phyloP scores from a whole-genome alignment of 2,113 vertebrate species.

The Stomatorhinus ivindoensis region DNA sequence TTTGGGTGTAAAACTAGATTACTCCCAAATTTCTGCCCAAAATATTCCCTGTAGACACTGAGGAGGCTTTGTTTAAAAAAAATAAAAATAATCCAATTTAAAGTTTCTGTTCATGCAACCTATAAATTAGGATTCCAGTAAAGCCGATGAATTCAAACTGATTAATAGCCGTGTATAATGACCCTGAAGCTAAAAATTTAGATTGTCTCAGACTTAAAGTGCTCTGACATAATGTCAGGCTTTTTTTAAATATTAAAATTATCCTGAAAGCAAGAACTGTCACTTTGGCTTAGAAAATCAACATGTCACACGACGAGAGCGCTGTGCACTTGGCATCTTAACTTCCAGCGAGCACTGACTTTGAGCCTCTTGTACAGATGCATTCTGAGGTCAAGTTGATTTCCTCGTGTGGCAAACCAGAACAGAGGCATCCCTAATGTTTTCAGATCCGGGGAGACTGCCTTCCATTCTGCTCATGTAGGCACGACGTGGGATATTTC shows the following conservation, averaged over 20 bases:
- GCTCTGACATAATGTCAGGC: slow-evolving; percentile 19
- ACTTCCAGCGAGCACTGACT: neutral
- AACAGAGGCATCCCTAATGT: neutral
- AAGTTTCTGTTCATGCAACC: neutral
- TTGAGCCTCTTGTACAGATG: neutral
- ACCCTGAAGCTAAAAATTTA: slow-evolving; percentile 17
- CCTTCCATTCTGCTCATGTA: neutral
- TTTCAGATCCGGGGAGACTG: neutral
- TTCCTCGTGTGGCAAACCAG: neutral
- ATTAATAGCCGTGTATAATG: slow-evolving; percentile 12
- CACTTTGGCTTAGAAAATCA: slow-evolving; percentile 20
- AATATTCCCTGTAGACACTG: neutral
- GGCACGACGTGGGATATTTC: neutral
- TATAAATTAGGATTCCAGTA: slow-evolving; percentile 4
- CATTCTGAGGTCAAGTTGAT: slow-evolving; percentile 2
- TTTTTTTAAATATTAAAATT: slow-evolving; percentile 26
- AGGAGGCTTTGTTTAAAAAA: neutral
- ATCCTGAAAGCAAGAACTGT: slow-evolving; percentile 25
- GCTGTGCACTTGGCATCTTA: neutral
- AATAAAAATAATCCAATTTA: neutral
- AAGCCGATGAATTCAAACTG: slow-evolving; percentile 16
- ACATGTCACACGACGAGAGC: neutral
- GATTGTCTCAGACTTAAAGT: slow-evolving; percentile 8
- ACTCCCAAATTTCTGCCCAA: neutral
- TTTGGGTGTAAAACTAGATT: slow-evolving; percentile 2